Percentiles rank a stretch among this genome's conserved stretches.
Evolutionary conservation across 2,797 vertebrate genomes (phyloP).

Genomic region (Otolemur crassicaudatus): DNA sequence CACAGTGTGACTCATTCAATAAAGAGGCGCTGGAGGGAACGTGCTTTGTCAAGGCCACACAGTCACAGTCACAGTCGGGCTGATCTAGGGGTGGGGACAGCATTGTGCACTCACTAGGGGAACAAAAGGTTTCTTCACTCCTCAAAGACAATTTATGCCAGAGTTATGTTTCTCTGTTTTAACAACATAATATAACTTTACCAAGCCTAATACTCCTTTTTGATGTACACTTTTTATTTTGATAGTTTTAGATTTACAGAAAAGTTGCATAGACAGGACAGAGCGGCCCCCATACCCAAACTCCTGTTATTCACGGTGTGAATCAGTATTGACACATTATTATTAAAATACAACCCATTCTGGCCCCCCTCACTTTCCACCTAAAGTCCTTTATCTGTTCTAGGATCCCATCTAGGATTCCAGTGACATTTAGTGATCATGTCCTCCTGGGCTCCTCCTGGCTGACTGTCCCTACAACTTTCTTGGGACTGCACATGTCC

Average conservation of each 20-base stretch:
- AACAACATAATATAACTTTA: slow-evolving; percentile 3
- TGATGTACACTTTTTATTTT: neutral
- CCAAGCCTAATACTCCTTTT: neutral
- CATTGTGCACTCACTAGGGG: accelerated
- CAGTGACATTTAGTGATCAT: neutral
- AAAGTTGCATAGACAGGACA: neutral
- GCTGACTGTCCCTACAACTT: neutral
- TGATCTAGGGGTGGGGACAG: neutral
- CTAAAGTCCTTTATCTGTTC: neutral
- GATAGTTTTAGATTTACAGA: slow-evolving; percentile 29
- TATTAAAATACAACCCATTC: neutral
- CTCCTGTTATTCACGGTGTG: neutral
- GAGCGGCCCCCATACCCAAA: no score
- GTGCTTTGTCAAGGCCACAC: neutral
- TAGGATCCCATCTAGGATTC: neutral
- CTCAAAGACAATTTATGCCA: neutral
- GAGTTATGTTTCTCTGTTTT: slow-evolving; percentile 14
- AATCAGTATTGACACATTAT: neutral
- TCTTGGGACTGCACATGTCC: neutral
- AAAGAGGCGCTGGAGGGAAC: neutral
- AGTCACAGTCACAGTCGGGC: neutral
- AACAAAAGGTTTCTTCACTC: neutral
- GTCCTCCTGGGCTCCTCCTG: neutral
- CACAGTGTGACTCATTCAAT: slow-evolving; percentile 71
- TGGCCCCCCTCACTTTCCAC: neutral